Evolutionary conservation across 2,888 invertebrate genomes (phyloP).

Genomic region (Drosophila differens): DNA sequence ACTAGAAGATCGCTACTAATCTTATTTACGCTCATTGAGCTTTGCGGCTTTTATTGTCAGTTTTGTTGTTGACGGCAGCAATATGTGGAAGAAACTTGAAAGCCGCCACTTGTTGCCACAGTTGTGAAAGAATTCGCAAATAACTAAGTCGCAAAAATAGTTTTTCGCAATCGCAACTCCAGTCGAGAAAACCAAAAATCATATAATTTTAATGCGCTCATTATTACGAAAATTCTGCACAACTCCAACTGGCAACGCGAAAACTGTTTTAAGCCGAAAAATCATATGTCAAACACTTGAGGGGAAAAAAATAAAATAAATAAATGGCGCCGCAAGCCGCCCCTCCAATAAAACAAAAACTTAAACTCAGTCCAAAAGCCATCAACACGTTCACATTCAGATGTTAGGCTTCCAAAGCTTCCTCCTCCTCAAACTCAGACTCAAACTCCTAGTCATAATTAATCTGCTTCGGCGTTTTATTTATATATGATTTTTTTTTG

Average conservation of each 20-base stretch:
- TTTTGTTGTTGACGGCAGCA: not conserved
- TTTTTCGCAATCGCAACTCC: conserved; percentile 51
- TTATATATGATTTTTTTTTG: conserved; percentile 12
- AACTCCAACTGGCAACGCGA: conserved; percentile 63
- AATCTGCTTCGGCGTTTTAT: conserved; percentile 73
- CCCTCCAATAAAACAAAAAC: conserved; percentile 38
- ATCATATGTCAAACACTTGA: conserved; percentile 76
- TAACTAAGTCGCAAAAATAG: conserved; percentile 26
- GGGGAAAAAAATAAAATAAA: not conserved
- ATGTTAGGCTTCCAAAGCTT: conserved; percentile 52
- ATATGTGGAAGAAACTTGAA: conserved; percentile 48
- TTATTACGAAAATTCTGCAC: conserved; percentile 78
- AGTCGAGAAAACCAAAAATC: conserved; percentile 6
- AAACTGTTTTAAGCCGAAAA: conserved; percentile 67
- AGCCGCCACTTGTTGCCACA: conserved; percentile 53
- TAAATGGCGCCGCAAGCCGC: conserved; percentile 23
- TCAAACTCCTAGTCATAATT: conserved; percentile 61
- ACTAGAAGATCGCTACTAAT: conserved; percentile 58
- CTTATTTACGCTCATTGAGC: conserved; percentile 75
- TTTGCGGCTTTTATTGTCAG: conserved; percentile 56
- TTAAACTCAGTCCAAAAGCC: conserved; percentile 48
- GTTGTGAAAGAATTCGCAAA: conserved; percentile 58
- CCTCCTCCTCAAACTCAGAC: conserved; percentile 39
- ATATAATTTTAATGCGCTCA: conserved; percentile 63
- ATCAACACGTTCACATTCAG: conserved; percentile 72